phyloP scores from a whole-genome alignment of 2,888 invertebrate genomes.

The Drosophila paranaensis region DNA sequence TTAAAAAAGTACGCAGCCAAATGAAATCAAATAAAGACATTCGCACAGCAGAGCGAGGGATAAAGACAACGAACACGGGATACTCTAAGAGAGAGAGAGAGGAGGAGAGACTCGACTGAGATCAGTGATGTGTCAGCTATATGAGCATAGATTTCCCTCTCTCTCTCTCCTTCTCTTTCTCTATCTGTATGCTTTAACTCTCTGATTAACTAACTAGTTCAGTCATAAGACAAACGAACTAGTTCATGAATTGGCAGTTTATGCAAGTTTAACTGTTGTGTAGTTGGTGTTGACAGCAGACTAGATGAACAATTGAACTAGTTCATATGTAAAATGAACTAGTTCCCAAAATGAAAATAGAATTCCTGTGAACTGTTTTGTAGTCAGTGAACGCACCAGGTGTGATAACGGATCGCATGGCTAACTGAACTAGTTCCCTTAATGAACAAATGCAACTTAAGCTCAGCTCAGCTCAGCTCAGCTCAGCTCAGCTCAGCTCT shows the following conservation, averaged over 20 bases:
- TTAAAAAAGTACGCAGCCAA: conserved; percentile 57
- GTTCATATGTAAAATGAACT: not conserved
- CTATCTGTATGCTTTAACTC: too few species aligned
- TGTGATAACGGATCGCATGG: not conserved
- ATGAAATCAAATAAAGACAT: conserved; percentile 49
- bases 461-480: too few species aligned
- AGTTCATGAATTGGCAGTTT: not conserved
- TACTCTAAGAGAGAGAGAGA: conserved; percentile 2
- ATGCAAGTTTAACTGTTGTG: too few species aligned
- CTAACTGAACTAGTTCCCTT: not conserved
- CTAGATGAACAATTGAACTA: not conserved
- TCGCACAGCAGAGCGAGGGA: not conserved
- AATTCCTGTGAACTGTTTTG: too few species aligned
- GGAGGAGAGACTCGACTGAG: too few species aligned
- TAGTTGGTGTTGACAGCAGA: not conserved
- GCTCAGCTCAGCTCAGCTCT: too few species aligned
- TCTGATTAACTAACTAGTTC: not conserved
- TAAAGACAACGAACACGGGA: not conserved
- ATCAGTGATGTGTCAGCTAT: too few species aligned
- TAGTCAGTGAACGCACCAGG: too few species aligned
- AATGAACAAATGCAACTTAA: too few species aligned
- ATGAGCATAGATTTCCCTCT: too few species aligned
- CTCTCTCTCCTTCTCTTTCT: too few species aligned
- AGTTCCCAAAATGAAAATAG: too few species aligned
- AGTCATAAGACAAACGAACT: not conserved